Evolutionary conservation across 2,797 vertebrate species (phyloP).

Genomic region (Hafferia zeledoni): DNA sequence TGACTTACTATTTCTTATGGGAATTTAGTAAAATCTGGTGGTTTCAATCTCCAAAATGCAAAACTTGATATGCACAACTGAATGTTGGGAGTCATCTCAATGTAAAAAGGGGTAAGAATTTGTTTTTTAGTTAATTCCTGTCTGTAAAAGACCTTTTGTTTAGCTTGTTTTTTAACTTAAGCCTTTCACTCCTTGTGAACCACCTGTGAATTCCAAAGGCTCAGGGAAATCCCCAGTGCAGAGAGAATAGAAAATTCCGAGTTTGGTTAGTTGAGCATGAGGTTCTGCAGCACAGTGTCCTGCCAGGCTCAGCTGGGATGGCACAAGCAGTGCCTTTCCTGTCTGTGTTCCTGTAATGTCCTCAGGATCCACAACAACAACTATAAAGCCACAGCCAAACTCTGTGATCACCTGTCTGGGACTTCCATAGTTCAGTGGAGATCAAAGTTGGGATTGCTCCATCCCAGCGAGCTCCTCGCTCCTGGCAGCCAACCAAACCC

Average conservation of each 20-base stretch:
- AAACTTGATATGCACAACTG: background rate
- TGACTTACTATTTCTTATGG: background rate
- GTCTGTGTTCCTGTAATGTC: background rate
- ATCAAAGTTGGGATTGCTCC: background rate
- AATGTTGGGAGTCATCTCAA: background rate
- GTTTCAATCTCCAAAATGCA: background rate
- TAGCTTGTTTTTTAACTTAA: background rate
- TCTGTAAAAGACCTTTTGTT: background rate
- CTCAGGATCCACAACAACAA: background rate
- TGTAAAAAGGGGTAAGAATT: background rate
- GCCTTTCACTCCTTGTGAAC: background rate
- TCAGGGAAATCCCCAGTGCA: background rate
- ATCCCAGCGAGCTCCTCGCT: background rate
- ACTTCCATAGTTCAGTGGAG: background rate
- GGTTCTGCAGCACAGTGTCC: rapidly evolving
- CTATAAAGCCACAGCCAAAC: background rate
- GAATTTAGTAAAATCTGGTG: background rate
- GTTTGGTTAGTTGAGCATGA: background rate
- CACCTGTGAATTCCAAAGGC: background rate
- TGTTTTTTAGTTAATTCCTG: background rate
- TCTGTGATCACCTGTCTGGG: background rate
- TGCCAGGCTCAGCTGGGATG: background rate
- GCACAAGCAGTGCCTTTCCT: background rate
- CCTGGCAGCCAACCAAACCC: background rate
- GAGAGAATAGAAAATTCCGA: background rate